Percentiles rank a stretch among this genome's conserved stretches.
Evolutionary conservation across 2,888 invertebrate species (phyloP).

Genomic region (Drosophila anomelani): DNA sequence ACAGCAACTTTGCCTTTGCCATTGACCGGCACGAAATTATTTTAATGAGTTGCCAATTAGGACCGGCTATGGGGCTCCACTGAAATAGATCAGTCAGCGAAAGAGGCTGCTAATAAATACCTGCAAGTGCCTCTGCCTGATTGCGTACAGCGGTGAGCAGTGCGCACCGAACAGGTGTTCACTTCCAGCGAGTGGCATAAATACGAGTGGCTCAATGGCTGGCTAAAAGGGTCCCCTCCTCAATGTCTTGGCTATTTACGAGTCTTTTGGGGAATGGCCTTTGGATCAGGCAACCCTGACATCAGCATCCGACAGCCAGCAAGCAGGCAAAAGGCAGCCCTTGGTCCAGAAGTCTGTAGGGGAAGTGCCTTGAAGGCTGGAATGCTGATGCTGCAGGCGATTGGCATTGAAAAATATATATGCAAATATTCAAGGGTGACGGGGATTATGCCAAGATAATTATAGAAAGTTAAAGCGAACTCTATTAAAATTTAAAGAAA

Average conservation of each 20-base stretch:
- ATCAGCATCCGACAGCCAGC: conserved; percentile 63
- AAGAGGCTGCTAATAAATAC: conserved; percentile 38
- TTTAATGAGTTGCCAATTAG: conserved; percentile 79
- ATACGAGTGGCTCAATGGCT: conserved; percentile 33
- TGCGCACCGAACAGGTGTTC: conserved; percentile 46
- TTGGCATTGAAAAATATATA: conserved; percentile 1
- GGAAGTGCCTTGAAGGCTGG: conserved; percentile 8
- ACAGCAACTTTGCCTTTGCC: conserved; percentile 22
- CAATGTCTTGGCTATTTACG: conserved; percentile 39
- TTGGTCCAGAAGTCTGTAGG: conserved; percentile 11
- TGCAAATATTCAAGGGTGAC: conserved; percentile 1
- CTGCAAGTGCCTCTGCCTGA: conserved; percentile 26
- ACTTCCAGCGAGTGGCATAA: conserved; percentile 35
- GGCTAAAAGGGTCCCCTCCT: conserved; percentile 21
- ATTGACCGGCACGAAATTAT: conserved; percentile 74
- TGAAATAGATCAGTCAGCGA: conserved; percentile 60
- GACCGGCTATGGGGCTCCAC: conserved; percentile 5
- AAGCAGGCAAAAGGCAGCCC: conserved; percentile 27
- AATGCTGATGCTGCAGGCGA: conserved; percentile 40
- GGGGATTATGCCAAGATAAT: not conserved
- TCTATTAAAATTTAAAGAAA: not conserved
- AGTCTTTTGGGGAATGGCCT: conserved; percentile 44
- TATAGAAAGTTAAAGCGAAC: not conserved
- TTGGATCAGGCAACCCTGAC: conserved; percentile 49
- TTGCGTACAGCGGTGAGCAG: conserved; percentile 38